Evolutionary conservation across 2,113 vertebrate species (phyloP), one percentile per base, ranked within the genome.

Genomic region (Anser brachyrhynchus): DNA sequence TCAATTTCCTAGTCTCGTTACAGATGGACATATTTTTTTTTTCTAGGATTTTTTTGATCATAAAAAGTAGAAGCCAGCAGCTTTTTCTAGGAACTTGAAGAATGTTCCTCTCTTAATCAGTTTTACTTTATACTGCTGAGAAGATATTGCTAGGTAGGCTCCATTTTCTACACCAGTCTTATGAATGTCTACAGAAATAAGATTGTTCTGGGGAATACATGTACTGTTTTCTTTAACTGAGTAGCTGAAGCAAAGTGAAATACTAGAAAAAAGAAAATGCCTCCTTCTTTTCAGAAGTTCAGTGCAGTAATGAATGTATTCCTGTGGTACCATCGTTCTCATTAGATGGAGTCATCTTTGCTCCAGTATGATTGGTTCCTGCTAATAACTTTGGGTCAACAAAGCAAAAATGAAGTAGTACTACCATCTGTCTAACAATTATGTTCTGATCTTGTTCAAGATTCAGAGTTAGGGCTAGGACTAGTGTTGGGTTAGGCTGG

Each of bases 1-100:
- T 94, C 91, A 80, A 81, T 96, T 96, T 96, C 79, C 71, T 93
- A 62, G 65, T 78, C 75, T 94, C 0, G 3, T 87, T 94, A 93
- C 94, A 95, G 70, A 88, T 69, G 88, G 65, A 92, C 70, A 15
- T 86, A 35, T 64, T 91, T 95, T 37, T 37, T 46, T 44, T 90
- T 90, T 76, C 84, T 92, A 75, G 51, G 81, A 74, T 79, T 41
- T 72, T 92, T 89, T 93, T 94, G 73, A 96, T 96, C 92, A 93
- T 90, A 66, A 92, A 88, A 92, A 73, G 89, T 91, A 92, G 93
- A 93, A 94, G 76, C 75, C 83, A 94, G 93, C 35, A 87, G 61
- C 71, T 21, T 92, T 96, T 92, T 74, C 80, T 59, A 77, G 77
- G 70, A 96, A 87, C 78, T 84, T 91, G 85, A 90, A 93, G 54